These are phyloP conservation scores for Dryobotodes eremita DNA, from an alignment of 2,888 invertebrate genomes.

Conservation along the genomic window DNA sequence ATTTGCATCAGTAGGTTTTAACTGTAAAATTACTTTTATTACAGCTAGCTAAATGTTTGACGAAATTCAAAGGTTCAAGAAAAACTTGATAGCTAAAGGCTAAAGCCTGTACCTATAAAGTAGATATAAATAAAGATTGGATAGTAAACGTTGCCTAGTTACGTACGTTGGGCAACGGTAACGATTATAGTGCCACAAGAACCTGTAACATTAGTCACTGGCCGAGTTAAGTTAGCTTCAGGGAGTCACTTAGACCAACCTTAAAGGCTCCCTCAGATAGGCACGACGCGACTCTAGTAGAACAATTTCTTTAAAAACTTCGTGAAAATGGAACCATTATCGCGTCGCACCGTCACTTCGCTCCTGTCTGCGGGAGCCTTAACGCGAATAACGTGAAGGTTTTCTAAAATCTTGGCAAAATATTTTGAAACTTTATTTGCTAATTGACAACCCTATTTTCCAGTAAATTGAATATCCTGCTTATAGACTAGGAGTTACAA, in stretches of 20 bases:
- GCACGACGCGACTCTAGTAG: too few relatives aligned
- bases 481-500: neutral
- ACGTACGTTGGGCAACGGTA: conserved; percentile 60
- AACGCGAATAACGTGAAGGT: neutral
- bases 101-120: conserved; percentile 4
- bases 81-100: neutral
- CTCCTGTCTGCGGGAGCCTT: neutral
- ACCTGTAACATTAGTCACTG: conserved; percentile 64
- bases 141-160: conserved; percentile 55
- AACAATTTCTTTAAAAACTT: too few relatives aligned
- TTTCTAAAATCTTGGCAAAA: conserved; percentile 5
- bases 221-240: conserved; percentile 46
- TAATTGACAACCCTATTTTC: neutral
- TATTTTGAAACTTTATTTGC: neutral
- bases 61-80: neutral
- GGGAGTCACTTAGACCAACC: conserved; percentile 30
- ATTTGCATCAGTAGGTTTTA: neutral
- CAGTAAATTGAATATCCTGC: neutral
- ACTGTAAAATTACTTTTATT: neutral
- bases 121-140: conserved; percentile 50
- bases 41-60: conserved; percentile 11
- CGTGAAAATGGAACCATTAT: too few relatives aligned
- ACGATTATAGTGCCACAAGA: conserved; percentile 63
- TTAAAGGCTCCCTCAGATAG: too few relatives aligned
- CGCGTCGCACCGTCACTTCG: too few relatives aligned